phyloP scores from a whole-genome alignment of 2,113 vertebrate genomes.

The Brienomyrus longianalis region DNA sequence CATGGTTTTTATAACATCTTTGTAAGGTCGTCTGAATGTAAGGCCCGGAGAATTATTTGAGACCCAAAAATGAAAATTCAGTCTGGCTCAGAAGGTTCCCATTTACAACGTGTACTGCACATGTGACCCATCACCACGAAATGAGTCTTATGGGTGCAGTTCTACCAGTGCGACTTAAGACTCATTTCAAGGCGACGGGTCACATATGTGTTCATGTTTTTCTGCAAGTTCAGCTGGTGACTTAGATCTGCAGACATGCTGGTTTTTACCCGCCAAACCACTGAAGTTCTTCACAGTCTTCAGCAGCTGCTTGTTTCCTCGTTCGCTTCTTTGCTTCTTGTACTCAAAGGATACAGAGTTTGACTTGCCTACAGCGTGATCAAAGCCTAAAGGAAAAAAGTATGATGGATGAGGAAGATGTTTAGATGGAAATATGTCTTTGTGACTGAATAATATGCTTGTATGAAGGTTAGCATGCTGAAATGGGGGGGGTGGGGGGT shows the following conservation, averaged over 20 bases:
- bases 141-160: too few species aligned
- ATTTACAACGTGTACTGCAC: neutral
- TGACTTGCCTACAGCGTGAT: neutral
- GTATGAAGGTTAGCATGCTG: neutral
- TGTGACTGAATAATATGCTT: neutral
- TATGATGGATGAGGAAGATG: neutral
- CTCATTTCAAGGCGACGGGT: too few species aligned
- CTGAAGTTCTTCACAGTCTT: neutral
- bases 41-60: neutral
- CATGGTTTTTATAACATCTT: neutral
- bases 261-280: neutral
- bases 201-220: neutral
- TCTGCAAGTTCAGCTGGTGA: neutral
- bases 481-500: neutral
- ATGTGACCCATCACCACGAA: too few species aligned
- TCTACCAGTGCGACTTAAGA: too few species aligned
- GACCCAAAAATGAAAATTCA: neutral
- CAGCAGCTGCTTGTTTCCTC: neutral
- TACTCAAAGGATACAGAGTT: neutral
- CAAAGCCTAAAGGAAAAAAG: neutral
- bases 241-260: neutral
- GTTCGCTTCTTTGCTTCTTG: neutral
- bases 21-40: neutral
- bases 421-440: neutral
- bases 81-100: neutral